These are phyloP conservation scores for Nomada lathburiana DNA, from an alignment of 2,888 invertebrate species.

Conservation along the genomic window DNA sequence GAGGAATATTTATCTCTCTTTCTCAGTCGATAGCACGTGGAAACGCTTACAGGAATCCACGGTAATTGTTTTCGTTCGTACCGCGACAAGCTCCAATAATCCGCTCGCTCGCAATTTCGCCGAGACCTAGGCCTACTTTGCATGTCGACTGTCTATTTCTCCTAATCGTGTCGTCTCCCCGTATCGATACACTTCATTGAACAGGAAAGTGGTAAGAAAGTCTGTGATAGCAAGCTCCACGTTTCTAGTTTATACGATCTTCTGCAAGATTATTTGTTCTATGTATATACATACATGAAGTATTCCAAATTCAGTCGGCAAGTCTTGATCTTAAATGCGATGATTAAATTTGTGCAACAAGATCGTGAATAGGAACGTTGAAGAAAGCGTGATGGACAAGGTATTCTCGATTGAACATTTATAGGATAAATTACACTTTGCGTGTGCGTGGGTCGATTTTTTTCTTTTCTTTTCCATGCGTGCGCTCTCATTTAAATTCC, in stretches of 20 bases:
- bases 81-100: slow-evolving; percentile 79
- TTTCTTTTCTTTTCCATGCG: no score
- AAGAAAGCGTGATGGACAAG: no score
- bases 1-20: slow-evolving; percentile 36
- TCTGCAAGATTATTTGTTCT: background rate
- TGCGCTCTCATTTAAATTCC: no score
- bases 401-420: no score
- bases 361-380: no score
- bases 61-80: slow-evolving; percentile 69
- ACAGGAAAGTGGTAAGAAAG: slow-evolving; percentile 45
- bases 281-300: no score
- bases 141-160: slow-evolving; percentile 63
- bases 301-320: no score
- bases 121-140: slow-evolving; percentile 75
- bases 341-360: no score
- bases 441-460: no score
- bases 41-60: slow-evolving; percentile 11
- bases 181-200: slow-evolving; percentile 61
- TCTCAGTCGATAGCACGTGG: slow-evolving; percentile 33
- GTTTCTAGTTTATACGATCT: background rate
- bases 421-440: no score
- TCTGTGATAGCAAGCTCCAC: slow-evolving; percentile 31
- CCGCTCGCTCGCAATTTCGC: slow-evolving; percentile 69
- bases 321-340: no score
- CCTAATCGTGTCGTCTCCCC: slow-evolving; percentile 53